Conservation (phyloP, 2,113 vertebrate genomes). For the Empidonax alnorum region DNA sequence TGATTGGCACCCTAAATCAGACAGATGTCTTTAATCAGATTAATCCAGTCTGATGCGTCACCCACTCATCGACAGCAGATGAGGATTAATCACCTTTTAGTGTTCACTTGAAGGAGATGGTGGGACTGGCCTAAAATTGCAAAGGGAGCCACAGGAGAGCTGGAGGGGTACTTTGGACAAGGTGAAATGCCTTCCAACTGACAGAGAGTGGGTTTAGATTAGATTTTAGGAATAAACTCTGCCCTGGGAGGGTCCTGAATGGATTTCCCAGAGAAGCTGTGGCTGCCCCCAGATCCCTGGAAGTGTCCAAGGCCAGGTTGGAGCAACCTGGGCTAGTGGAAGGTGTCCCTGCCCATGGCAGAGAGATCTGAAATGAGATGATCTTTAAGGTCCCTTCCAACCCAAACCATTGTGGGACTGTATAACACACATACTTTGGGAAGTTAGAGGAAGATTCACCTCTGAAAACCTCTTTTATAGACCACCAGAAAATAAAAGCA, state of each 20-base stretch:
- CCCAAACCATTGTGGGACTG: not conserved
- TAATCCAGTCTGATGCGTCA: not conserved
- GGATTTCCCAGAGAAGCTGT: not conserved
- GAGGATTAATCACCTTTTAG: not conserved
- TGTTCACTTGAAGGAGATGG: accelerated
- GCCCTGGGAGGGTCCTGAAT: accelerated
- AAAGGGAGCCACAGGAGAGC: not conserved
- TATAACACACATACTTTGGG: not conserved
- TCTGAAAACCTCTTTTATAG: not conserved
- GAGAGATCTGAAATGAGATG: accelerated
- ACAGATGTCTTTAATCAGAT: not conserved
- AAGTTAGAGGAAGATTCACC: not conserved
- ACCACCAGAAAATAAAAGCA: not conserved
- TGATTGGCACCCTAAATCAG: not conserved
- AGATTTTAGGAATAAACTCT: not conserved
- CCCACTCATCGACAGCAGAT: not conserved
- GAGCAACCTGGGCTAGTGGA: accelerated
- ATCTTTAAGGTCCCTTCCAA: not conserved
- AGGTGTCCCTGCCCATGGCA: not conserved
- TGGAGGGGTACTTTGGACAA: not conserved
- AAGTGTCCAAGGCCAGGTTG: accelerated
- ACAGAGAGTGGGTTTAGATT: accelerated
- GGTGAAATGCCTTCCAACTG: not conserved
- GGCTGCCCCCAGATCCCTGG: not conserved
- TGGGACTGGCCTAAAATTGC: not conserved